Base-by-base conservation (phyloP, 2,113 vertebrate genomes). In the Podarcis cretensis region DNA sequence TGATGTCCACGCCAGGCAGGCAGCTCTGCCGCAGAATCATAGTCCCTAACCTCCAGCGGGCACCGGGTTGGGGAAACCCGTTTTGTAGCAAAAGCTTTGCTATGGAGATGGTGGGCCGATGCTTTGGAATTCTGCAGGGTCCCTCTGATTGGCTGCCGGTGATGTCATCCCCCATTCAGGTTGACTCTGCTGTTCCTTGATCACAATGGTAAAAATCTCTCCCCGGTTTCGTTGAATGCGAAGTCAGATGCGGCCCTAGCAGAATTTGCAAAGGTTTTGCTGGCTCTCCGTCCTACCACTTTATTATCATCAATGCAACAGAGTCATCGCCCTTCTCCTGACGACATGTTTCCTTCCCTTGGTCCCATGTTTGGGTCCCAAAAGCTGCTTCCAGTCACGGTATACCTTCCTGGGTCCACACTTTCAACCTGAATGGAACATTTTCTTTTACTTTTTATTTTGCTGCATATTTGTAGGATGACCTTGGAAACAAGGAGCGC, bases 361-460 rank as follows among this genome's bases (percentile, higher is more conserved):
- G 0, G 0, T 0, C 5, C 0, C 57, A 75, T 7, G 0, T 18
- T 69, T 18, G 10, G 14, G 13, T 82, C 37, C 80, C 65, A 14
- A 12, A 66, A 63, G 32, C 71, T 0, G 0, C 2, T 32, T 9
- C 68, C 23, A 8, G 25, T 7, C 9, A 48, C 48, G 2, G 48
- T 48, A 48, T 54, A 54, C 48, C 10, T 54, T 54, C 2, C 48
- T 2, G 2, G 48, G 68, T 10, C 8, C 27, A n/a, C 10, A 69
- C 16, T 63, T 63, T 63, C 18, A 20, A 63, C 59, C 59, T 63
- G 59, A 63, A 63, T 54, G 0, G 48, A 54, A 54, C 10, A 12
- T 54, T 54, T 54, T 12, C 10, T 54, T 54, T 54, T 54, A 54
- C 48, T 54, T 54, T 54, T 54, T 54, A 0, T 3, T 54, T 54